A percentile compares a stretch with the other conserved stretches of the same genome.
phyloP scores from a whole-genome alignment of 1,140 invertebrate genomes.

The Scaptomyza graminum region DNA sequence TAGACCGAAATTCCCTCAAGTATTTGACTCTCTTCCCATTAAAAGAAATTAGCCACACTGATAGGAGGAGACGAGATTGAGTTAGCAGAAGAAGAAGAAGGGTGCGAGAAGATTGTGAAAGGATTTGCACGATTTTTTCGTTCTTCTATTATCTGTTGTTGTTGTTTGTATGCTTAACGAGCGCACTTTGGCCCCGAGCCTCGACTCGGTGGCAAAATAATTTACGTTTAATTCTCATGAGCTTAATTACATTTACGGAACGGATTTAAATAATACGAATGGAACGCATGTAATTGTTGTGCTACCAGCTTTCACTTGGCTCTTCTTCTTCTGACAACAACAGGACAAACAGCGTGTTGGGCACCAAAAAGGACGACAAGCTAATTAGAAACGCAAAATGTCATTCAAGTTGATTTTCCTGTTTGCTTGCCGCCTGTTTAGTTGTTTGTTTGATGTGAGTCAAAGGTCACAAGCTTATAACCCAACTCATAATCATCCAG shows the following conservation, averaged over 20 bases:
- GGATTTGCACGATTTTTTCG: slow-evolving; percentile 52
- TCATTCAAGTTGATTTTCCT: slow-evolving; percentile 35
- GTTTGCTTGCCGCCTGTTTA: not conserved
- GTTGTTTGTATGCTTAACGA: slow-evolving; percentile 33
- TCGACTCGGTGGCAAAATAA: slow-evolving; percentile 55
- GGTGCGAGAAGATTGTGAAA: slow-evolving; percentile 38
- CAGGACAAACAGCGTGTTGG: slow-evolving; percentile 24
- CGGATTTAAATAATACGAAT: slow-evolving; percentile 70
- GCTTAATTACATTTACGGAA: slow-evolving; percentile 77
- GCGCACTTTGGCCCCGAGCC: not conserved
- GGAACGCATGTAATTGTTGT: slow-evolving; percentile 68
- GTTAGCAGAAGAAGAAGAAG: not conserved
- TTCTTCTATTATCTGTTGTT: not conserved
- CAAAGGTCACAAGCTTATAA: slow-evolving; percentile 52
- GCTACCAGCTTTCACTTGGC: not conserved
- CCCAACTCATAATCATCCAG: slow-evolving; percentile 55
- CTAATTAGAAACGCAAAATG: slow-evolving; percentile 68
- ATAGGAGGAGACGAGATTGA: slow-evolving; percentile 7
- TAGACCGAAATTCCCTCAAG: slow-evolving; percentile 28
- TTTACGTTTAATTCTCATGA: slow-evolving; percentile 73
- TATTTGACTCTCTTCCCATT: slow-evolving; percentile 7
- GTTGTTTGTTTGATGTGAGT: slow-evolving; percentile 18
- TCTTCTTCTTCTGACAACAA: too few species aligned
- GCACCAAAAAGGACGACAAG: slow-evolving; percentile 26
- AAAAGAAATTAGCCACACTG: slow-evolving; percentile 50